Evolutionary conservation across 1,140 invertebrate genomes (phyloP).

Genomic region (Aphelenchoides besseyi): DNA sequence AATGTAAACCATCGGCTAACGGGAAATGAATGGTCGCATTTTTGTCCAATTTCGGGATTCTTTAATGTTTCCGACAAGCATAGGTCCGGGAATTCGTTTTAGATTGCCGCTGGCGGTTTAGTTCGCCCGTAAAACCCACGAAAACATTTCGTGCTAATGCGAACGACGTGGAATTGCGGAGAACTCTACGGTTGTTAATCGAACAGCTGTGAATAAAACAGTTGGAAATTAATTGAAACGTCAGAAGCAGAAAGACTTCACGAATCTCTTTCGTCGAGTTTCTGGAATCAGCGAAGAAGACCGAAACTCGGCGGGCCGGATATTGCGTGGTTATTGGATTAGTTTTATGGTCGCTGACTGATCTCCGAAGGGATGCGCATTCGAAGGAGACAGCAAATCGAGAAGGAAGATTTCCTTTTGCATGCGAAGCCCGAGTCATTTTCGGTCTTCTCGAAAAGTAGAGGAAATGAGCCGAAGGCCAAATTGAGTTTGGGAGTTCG

Average conservation of each 20-base stretch:
- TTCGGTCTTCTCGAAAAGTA: background rate
- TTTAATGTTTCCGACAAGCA: no score
- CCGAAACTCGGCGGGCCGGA: background rate
- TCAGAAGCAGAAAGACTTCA: no score
- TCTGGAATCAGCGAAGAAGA: background rate
- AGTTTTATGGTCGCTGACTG: background rate
- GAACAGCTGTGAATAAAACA: background rate
- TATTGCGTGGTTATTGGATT: background rate
- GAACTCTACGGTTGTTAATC: background rate
- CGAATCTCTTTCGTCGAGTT: no score
- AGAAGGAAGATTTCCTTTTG: background rate
- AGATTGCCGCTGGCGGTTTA: no score
- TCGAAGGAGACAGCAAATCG: no score
- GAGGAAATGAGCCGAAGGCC: background rate
- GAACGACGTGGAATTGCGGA: background rate
- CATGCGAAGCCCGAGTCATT: background rate
- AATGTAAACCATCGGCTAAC: no score
- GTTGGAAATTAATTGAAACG: constrained; percentile 1
- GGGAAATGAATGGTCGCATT: constrained; percentile 1
- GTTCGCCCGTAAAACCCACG: no score
- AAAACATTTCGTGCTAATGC: no score
- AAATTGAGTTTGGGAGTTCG: background rate
- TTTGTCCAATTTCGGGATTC: background rate
- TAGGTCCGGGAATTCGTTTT: no score
- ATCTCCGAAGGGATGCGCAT: background rate